phyloP scores from a whole-genome alignment of 2,113 vertebrate species.

The Leiothrix lutea region DNA sequence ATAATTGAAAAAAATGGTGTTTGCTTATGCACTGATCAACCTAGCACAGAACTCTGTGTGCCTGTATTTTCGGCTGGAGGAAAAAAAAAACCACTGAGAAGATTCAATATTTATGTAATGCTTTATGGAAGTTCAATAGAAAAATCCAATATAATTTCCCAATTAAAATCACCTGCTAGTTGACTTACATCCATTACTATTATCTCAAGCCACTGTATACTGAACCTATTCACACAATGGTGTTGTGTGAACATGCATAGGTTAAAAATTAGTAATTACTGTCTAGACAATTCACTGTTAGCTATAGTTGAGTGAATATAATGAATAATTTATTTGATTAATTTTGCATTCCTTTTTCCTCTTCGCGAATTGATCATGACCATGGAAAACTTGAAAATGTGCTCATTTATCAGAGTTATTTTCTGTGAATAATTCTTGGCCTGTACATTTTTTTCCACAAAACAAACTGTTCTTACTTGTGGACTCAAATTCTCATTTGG shows the following conservation, averaged over 20 bases:
- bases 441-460: neutral
- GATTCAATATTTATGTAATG: constrained; percentile 60
- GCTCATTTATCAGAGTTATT: neutral
- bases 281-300: constrained; percentile 65
- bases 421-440: neutral
- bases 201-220: neutral
- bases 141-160: constrained; percentile 65
- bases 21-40: constrained; percentile 27
- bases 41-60: neutral
- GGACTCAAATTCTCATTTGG: neutral
- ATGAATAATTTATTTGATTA: constrained; percentile 60
- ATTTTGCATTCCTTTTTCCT: constrained; percentile 47
- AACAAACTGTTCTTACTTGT: neutral
- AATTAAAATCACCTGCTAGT: constrained; percentile 55
- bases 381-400: constrained; percentile 7
- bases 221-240: constrained; percentile 1
- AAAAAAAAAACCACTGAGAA: neutral
- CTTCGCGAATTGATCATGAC: constrained; percentile 10
- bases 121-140: constrained; percentile 45
- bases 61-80: neutral
- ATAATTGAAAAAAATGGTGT: neutral
- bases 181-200: constrained; percentile 57
- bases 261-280: constrained; percentile 63
- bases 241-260: neutral
- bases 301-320: constrained; percentile 26